phyloP scores from a whole-genome alignment of 2,797 vertebrate species.

The Lutjanus argentimaculatus region DNA sequence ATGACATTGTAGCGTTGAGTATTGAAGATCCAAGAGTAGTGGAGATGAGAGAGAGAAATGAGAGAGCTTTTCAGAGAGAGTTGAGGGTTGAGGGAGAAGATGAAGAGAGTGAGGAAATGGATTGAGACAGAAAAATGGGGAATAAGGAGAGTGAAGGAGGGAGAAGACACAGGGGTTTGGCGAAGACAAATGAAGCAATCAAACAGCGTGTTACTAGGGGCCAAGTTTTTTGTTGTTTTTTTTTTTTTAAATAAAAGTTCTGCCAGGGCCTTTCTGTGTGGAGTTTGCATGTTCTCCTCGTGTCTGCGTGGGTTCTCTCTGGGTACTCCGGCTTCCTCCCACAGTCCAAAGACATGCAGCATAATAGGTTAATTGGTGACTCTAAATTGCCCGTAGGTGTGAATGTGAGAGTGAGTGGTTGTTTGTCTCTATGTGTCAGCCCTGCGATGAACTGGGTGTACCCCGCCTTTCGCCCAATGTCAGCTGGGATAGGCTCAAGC shows the following conservation, averaged over 20 bases:
- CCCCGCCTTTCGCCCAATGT: too few species aligned
- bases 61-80: neutral
- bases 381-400: too few species aligned
- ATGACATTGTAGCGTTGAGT: conserved; percentile 23
- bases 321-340: too few species aligned
- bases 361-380: too few species aligned
- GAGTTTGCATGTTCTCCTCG: too few species aligned
- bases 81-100: conserved; percentile 3
- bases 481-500: too few species aligned
- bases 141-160: neutral
- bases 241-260: conserved; percentile 4
- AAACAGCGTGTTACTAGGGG: neutral
- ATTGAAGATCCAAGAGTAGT: conserved; percentile 28
- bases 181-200: conserved; percentile 31
- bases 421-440: too few species aligned
- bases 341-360: too few species aligned
- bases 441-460: too few species aligned
- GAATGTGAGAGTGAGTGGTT: too few species aligned
- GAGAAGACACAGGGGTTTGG: neutral
- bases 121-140: neutral
- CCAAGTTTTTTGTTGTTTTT: neutral
- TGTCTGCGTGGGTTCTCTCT: too few species aligned
- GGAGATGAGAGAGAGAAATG: neutral
- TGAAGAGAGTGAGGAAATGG: conserved; percentile 17
- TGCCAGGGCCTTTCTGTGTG: too few species aligned